Conservation (phyloP, 2,888 invertebrate genomes). For the Amphiduros pacificus region DNA sequence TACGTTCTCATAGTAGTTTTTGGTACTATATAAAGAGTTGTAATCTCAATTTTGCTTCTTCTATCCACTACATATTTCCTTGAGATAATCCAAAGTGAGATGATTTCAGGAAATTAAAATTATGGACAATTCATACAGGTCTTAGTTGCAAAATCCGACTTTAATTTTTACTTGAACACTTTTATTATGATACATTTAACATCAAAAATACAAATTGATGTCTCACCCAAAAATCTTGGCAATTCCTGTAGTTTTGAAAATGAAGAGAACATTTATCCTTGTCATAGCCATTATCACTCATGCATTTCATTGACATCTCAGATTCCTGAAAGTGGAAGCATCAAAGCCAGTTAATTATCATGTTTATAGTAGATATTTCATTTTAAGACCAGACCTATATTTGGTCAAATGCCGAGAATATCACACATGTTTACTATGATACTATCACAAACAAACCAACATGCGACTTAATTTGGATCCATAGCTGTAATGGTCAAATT, state of each 20-base stretch:
- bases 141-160: too few relatives aligned
- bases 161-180: not conserved
- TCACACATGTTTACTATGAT: too few relatives aligned
- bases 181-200: not conserved
- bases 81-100: too few relatives aligned
- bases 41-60: not conserved
- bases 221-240: slow-evolving; percentile 25
- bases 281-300: slow-evolving; percentile 21
- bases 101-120: too few relatives aligned
- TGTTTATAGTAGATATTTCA: not conserved
- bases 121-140: too few relatives aligned
- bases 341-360: not conserved
- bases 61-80: not conserved
- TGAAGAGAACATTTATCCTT: slow-evolving; percentile 14
- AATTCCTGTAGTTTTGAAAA: slow-evolving; percentile 27
- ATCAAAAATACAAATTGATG: not conserved
- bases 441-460: too few relatives aligned
- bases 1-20: too few relatives aligned
- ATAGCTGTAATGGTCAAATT: too few relatives aligned
- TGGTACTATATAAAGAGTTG: not conserved
- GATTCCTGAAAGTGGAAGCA: slow-evolving; percentile 24
- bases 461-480: too few relatives aligned
- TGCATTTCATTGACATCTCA: slow-evolving; percentile 20
- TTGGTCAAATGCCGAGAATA: too few relatives aligned
- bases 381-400: too few relatives aligned